These are phyloP conservation scores for Eurosta solidaginis DNA, from an alignment of 1,140 invertebrate genomes.

Conservation along the genomic window DNA sequence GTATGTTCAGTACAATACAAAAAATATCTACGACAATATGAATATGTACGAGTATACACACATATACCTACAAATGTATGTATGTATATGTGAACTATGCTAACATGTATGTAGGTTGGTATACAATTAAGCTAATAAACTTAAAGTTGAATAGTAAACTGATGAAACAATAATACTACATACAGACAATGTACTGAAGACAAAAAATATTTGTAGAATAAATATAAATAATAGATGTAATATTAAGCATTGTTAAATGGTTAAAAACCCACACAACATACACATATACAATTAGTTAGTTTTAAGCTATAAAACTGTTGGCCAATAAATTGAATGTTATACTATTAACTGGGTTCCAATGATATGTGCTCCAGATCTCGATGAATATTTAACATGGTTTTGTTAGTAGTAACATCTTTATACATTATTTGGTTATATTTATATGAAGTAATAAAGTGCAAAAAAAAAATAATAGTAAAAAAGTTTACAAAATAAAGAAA, in stretches of 20 bases:
- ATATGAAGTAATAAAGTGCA: too few relatives aligned
- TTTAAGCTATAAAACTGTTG: neutral
- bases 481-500: too few relatives aligned
- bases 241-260: neutral
- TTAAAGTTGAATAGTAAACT: neutral
- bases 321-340: neutral
- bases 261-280: neutral
- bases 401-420: too few relatives aligned
- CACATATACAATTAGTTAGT: neutral
- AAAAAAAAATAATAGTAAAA: too few relatives aligned
- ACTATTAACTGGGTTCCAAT: neutral
- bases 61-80: neutral
- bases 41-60: neutral
- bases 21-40: neutral
- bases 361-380: too few relatives aligned
- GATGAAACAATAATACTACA: neutral
- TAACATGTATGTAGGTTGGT: neutral
- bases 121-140: neutral
- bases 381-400: too few relatives aligned
- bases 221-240: neutral
- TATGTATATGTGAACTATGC: neutral
- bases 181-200: constrained; percentile 29
- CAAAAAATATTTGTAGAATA: constrained; percentile 26
- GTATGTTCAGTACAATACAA: too few relatives aligned
- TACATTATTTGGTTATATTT: too few relatives aligned